These are phyloP conservation scores for Ormyrus nitidulus DNA, from an alignment of 2,888 invertebrate species.

Conservation along the genomic window DNA sequence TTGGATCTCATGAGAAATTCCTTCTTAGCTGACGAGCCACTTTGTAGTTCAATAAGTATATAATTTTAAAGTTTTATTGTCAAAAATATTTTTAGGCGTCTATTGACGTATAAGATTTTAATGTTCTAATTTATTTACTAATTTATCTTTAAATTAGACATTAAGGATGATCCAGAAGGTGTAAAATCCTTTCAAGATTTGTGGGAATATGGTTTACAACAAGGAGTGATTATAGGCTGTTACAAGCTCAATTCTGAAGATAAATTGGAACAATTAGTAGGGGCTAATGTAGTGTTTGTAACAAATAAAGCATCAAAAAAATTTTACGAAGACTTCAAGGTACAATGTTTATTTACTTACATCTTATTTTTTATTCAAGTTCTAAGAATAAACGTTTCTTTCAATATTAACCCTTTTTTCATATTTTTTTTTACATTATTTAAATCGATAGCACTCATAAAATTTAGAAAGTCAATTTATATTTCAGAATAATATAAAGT, in stretches of 20 bases:
- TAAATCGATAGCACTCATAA: too few relatives aligned
- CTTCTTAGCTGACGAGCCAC: slow-evolving; percentile 66
- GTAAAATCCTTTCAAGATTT: slow-evolving; percentile 59
- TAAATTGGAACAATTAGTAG: slow-evolving; percentile 69
- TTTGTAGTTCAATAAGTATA: slow-evolving; percentile 63
- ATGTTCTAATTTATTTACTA: too few relatives aligned
- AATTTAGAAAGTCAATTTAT: background rate
- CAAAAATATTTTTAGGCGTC: background rate
- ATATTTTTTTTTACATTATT: too few relatives aligned
- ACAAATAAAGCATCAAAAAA: slow-evolving; percentile 22
- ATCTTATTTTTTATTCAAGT: background rate
- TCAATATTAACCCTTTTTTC: too few relatives aligned
- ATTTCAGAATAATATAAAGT: slow-evolving; percentile 44
- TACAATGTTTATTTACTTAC: slow-evolving; percentile 16
- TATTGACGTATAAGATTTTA: too few relatives aligned
- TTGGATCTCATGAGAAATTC: slow-evolving; percentile 63
- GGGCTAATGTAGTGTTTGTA: slow-evolving; percentile 66
- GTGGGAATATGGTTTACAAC: slow-evolving; percentile 64
- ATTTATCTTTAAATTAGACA: slow-evolving; percentile 16
- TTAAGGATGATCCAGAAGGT: slow-evolving; percentile 58
- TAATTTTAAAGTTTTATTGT: slow-evolving; percentile 25
- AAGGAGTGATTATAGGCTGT: slow-evolving; percentile 68
- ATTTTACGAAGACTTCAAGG: slow-evolving; percentile 24
- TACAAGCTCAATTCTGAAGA: slow-evolving; percentile 67
- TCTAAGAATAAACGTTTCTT: too few relatives aligned